phyloP scores from a whole-genome alignment of 2,888 invertebrate species.

The Gymnoscelis rufifasciata region DNA sequence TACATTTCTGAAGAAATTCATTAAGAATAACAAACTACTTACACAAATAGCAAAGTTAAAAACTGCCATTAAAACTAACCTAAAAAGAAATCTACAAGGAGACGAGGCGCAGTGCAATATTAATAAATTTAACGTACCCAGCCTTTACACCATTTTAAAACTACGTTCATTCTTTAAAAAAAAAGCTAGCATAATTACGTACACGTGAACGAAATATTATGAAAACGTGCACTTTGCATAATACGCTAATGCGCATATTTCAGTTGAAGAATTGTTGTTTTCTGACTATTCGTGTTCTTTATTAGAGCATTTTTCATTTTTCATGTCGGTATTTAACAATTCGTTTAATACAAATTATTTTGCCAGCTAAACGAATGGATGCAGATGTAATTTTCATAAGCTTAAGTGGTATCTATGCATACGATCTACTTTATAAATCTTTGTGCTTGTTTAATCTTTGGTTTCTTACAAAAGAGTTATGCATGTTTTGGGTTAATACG shows the following conservation, averaged over 20 bases:
- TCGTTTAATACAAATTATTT: background rate
- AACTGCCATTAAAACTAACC: background rate
- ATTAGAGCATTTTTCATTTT: background rate
- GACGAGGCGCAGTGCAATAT: constrained; percentile 31
- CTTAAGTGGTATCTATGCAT: no score
- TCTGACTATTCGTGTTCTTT: constrained; percentile 3
- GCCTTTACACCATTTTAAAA: constrained; percentile 17
- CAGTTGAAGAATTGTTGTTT: constrained; percentile 5
- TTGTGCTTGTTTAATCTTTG: no score
- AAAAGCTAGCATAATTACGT: constrained; percentile 37
- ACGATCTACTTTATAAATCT: no score
- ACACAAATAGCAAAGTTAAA: background rate
- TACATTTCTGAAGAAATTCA: background rate
- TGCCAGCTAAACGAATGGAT: no score
- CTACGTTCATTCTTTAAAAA: constrained; percentile 3
- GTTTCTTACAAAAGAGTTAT: no score
- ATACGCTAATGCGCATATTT: constrained; percentile 26
- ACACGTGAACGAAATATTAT: constrained; percentile 43
- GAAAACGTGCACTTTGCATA: constrained; percentile 42
- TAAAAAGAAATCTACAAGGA: constrained; percentile 15
- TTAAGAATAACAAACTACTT: background rate
- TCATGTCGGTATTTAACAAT: background rate
- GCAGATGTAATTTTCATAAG: no score
- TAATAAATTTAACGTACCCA: constrained; percentile 37
- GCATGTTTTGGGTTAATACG: no score